Evolutionary conservation across 2,797 vertebrate genomes (phyloP).

Genomic region (Novumbra hubbsi): DNA sequence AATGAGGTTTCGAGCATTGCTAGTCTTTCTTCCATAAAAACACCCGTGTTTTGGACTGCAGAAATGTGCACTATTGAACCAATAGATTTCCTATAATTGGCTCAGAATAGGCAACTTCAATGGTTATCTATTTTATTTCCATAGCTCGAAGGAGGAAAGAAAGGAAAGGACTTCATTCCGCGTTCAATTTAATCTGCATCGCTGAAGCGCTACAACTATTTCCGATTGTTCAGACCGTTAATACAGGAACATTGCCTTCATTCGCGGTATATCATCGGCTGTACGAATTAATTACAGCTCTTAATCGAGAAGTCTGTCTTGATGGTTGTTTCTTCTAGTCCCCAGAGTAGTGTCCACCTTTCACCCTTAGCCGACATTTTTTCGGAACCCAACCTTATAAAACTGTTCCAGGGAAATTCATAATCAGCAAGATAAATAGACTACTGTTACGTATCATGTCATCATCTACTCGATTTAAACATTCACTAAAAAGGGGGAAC

Average conservation of each 20-base stretch:
- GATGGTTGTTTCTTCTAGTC: background rate
- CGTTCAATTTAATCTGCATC: too few species aligned
- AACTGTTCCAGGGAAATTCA: background rate
- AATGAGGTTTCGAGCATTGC: background rate
- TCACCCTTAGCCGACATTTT: background rate
- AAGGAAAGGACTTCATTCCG: background rate
- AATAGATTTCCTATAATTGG: background rate
- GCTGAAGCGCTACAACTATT: too few species aligned
- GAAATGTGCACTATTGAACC: background rate
- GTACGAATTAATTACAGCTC: too few species aligned
- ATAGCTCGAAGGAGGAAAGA: background rate
- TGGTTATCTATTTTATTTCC: background rate
- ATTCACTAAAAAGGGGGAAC: conserved; percentile 3
- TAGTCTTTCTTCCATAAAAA: background rate
- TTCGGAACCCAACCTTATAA: background rate
- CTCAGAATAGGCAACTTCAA: background rate
- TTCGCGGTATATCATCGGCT: too few species aligned
- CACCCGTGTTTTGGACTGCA: background rate
- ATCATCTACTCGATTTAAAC: background rate
- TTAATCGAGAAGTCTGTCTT: background rate
- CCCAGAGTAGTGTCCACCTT: background rate
- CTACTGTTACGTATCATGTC: background rate
- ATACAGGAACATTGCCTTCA: too few species aligned
- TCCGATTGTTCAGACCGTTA: too few species aligned
- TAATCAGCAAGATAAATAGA: background rate